phyloP scores from a whole-genome alignment of 2,797 vertebrate species.

The Avahi laniger region DNA sequence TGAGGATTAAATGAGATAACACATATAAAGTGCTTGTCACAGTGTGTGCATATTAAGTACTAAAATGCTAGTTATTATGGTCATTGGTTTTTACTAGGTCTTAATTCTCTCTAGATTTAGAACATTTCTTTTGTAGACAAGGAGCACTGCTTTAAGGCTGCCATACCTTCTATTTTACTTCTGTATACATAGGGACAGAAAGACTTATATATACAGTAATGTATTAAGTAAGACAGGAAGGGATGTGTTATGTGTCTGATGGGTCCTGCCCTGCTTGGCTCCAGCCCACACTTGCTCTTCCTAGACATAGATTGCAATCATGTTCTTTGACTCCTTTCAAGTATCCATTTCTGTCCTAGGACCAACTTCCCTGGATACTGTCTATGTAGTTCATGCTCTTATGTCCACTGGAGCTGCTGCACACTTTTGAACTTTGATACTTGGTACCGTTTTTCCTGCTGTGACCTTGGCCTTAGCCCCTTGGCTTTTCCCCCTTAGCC shows the following conservation, averaged over 20 bases:
- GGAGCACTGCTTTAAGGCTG: neutral
- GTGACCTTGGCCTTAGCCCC: neutral
- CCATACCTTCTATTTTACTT: neutral
- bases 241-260: neutral
- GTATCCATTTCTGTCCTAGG: neutral
- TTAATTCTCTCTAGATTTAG: neutral
- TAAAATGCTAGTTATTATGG: neutral
- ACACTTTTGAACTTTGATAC: slow-evolving; percentile 11
- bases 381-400: neutral
- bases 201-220: neutral
- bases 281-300: neutral
- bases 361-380: neutral
- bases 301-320: slow-evolving; percentile 16
- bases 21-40: neutral
- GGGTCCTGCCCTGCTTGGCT: neutral
- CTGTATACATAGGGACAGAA: neutral
- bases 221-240: neutral
- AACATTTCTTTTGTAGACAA: slow-evolving; percentile 11
- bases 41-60: neutral
- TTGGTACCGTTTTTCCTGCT: neutral
- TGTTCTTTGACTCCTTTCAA: slow-evolving; percentile 28
- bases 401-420: neutral
- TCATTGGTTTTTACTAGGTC: slow-evolving; percentile 17
- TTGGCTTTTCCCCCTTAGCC: neutral
- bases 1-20: neutral